Percentiles rank a stretch among this genome's conserved stretches.
phyloP scores from a whole-genome alignment of 2,888 invertebrate genomes.

The Charanyca ferruginea region DNA sequence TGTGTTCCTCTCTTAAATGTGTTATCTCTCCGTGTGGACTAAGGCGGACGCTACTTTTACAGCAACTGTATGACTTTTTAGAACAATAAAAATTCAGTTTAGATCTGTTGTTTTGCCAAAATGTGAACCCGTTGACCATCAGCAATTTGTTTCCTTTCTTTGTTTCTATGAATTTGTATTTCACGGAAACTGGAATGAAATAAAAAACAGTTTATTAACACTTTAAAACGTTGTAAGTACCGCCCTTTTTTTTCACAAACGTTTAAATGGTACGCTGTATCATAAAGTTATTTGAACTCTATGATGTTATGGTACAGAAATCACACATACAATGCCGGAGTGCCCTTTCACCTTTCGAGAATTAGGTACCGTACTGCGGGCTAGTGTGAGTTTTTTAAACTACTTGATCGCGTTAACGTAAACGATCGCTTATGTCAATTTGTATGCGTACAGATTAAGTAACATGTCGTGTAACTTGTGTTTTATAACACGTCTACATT shows the following conservation, averaged over 20 bases:
- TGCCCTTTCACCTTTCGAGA: too few relatives aligned
- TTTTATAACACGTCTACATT: too few relatives aligned
- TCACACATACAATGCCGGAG: too few relatives aligned
- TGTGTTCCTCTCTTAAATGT: constrained; percentile 47
- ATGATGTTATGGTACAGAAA: too few relatives aligned
- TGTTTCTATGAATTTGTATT: constrained; percentile 29
- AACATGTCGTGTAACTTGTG: too few relatives aligned
- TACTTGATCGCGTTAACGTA: too few relatives aligned
- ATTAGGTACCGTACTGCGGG: too few relatives aligned
- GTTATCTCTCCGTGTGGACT: constrained; percentile 38
- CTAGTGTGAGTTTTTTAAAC: too few relatives aligned
- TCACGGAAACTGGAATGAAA: constrained; percentile 26
- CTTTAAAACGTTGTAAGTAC: background rate
- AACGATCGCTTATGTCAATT: too few relatives aligned
- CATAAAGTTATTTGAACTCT: too few relatives aligned
- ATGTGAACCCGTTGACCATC: constrained; percentile 67
- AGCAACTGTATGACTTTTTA: constrained; percentile 46
- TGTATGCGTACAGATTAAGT: too few relatives aligned
- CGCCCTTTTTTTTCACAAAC: background rate
- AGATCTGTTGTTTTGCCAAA: constrained; percentile 57
- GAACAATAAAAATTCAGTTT: constrained; percentile 65
- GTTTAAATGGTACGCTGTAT: background rate
- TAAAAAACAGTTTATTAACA: background rate
- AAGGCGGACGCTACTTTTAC: constrained; percentile 48
- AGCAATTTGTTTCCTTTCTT: constrained; percentile 54